These are phyloP conservation scores for Okamejei kenojei DNA, from an alignment of 2,797 vertebrate species.

Conservation along the genomic window DNA sequence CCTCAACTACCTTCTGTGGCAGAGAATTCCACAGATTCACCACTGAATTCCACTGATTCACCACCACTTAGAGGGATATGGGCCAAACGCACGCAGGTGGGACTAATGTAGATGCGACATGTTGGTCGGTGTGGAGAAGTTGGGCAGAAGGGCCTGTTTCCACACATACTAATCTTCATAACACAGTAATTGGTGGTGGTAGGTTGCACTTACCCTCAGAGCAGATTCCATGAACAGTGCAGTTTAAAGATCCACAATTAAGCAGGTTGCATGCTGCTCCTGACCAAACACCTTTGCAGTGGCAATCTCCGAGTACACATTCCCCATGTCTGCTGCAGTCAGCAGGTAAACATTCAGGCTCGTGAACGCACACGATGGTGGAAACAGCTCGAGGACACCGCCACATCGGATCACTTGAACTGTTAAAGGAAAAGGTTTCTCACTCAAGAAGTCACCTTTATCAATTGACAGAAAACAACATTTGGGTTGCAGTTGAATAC, in stretches of 20 bases:
- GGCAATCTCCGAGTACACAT: conserved; percentile 67
- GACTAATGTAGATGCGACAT: too few relatives aligned
- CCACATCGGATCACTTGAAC: conserved; percentile 62
- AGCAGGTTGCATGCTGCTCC: conserved; percentile 57
- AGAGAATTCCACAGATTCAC: too few relatives aligned
- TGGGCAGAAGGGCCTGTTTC: too few relatives aligned
- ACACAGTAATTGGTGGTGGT: neutral
- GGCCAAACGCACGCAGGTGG: too few relatives aligned
- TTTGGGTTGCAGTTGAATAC: neutral
- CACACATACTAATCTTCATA: neutral
- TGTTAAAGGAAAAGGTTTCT: conserved; percentile 42
- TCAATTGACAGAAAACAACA: neutral
- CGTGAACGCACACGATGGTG: conserved; percentile 76
- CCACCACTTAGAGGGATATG: too few relatives aligned
- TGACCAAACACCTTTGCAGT: conserved; percentile 62
- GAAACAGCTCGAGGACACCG: conserved; percentile 74
- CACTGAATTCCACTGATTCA: too few relatives aligned
- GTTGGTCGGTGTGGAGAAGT: too few relatives aligned
- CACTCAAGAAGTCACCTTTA: neutral
- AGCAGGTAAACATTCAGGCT: conserved; percentile 57
- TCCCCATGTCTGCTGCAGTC: conserved; percentile 70
- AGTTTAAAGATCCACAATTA: conserved; percentile 65
- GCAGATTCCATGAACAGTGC: conserved; percentile 66
- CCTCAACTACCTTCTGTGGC: too few relatives aligned
- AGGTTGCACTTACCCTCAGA: conserved; percentile 57